phyloP scores from a whole-genome alignment of 2,113 vertebrate species.

The Probosciger aterrimus region DNA sequence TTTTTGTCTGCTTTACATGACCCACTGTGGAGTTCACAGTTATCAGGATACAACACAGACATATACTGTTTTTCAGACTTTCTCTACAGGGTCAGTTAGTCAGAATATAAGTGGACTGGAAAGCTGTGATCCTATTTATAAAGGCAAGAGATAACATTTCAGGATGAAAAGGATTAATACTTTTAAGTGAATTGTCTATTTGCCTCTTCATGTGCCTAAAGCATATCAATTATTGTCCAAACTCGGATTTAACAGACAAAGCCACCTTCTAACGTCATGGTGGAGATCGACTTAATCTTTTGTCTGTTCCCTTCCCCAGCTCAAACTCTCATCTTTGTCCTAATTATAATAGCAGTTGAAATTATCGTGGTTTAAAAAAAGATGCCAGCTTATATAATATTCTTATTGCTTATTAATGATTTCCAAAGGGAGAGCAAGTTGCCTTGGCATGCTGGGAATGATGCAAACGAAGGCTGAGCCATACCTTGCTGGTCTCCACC shows the following conservation, averaged over 20 bases:
- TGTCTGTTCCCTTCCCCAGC: constrained; percentile 38
- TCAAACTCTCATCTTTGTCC: constrained; percentile 60
- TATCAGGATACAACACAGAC: not conserved
- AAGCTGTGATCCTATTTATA: constrained; percentile 8
- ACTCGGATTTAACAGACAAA: constrained; percentile 22
- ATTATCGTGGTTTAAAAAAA: constrained; percentile 65
- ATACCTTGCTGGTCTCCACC: constrained; percentile 44
- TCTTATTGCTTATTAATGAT: constrained; percentile 69
- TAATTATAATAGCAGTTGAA: constrained; percentile 67
- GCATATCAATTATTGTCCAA: not conserved
- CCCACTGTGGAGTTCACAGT: not conserved
- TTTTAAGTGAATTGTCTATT: constrained; percentile 40
- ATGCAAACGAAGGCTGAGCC: constrained; percentile 53
- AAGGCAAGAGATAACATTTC: not conserved
- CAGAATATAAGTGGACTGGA: not conserved
- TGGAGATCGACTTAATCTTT: constrained; percentile 51
- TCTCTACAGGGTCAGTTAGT: not conserved
- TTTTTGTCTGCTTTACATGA: not conserved
- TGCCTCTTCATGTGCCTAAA: not conserved
- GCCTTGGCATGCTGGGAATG: constrained; percentile 53
- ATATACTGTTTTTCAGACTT: not conserved
- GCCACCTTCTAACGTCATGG: constrained; percentile 37
- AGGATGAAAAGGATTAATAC: constrained; percentile 43
- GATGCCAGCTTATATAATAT: constrained; percentile 64
- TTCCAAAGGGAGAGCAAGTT: constrained; percentile 32